These are phyloP conservation scores for Gobius niger DNA, from an alignment of 2,113 vertebrate species.

Conservation along the genomic window DNA sequence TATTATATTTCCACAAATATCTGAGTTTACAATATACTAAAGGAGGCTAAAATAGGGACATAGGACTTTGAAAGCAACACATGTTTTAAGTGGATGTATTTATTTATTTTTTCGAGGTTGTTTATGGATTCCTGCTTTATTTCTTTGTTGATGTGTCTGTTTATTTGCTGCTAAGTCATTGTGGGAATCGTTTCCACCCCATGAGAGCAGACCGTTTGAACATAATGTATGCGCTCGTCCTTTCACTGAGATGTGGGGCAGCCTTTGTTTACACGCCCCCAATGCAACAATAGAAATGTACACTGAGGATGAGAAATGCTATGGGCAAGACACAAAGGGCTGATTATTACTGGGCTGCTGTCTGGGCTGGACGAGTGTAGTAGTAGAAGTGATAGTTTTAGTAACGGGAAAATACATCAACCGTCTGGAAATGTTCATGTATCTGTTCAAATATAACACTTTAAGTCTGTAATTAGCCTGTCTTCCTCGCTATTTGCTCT, in stretches of 20 bases:
- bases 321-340: constrained; percentile 22
- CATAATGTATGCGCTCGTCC: constrained; percentile 38
- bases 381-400: background rate
- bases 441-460: too few relatives aligned
- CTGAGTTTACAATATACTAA: too few relatives aligned
- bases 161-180: background rate
- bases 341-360: constrained; percentile 55
- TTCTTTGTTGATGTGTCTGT: background rate
- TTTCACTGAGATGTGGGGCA: constrained; percentile 68
- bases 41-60: too few relatives aligned
- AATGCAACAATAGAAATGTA: constrained; percentile 10
- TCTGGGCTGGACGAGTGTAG: constrained; percentile 43
- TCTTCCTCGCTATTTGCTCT: too few relatives aligned
- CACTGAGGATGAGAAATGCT: constrained; percentile 64
- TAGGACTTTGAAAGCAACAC: too few relatives aligned
- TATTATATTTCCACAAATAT: too few relatives aligned
- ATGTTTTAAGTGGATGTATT: too few relatives aligned
- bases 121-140: background rate
- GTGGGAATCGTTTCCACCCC: constrained; percentile 22
- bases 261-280: constrained; percentile 59
- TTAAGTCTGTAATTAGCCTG: too few relatives aligned
- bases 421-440: too few relatives aligned
- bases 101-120: too few relatives aligned
- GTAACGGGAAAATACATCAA: too few relatives aligned
- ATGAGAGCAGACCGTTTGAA: background rate